Percentiles rank a stretch among this genome's conserved stretches.
Conservation (phyloP, 2,797 vertebrate genomes). For the Characodon lateralis region DNA sequence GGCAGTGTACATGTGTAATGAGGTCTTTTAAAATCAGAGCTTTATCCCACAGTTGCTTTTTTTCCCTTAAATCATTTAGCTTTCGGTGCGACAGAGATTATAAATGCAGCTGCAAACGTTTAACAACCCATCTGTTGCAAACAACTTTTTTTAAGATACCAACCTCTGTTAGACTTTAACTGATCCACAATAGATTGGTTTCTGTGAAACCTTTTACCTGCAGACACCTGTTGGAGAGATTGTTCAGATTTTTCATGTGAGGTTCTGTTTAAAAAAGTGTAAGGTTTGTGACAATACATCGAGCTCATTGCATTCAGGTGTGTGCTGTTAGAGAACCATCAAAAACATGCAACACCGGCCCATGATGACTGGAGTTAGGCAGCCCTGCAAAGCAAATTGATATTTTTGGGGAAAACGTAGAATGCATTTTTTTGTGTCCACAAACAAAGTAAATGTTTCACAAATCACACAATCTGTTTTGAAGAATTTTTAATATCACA, state of each 20-base stretch:
- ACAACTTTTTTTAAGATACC: neutral
- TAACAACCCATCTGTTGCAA: constrained; percentile 13
- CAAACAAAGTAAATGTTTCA: too few relatives aligned
- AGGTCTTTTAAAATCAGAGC: constrained; percentile 23
- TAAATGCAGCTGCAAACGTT: neutral
- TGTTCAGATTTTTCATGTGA: neutral
- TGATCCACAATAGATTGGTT: constrained; percentile 26
- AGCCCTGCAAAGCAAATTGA: too few relatives aligned
- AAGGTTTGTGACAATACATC: too few relatives aligned
- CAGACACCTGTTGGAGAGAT: neutral
- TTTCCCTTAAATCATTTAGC: neutral
- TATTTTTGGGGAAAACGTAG: too few relatives aligned
- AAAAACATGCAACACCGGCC: too few relatives aligned
- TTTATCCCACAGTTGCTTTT: constrained; percentile 5
- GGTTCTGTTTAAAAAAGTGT: neutral
- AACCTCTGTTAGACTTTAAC: constrained; percentile 10
- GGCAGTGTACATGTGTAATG: constrained; percentile 49
- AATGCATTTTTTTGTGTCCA: too few relatives aligned
- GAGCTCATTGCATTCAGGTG: too few relatives aligned
- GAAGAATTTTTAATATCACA: too few relatives aligned
- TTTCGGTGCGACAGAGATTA: neutral
- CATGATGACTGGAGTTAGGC: too few relatives aligned
- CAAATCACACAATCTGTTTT: too few relatives aligned
- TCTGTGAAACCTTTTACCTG: constrained; percentile 1
- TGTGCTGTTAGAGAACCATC: neutral